Conservation (phyloP, 2,113 vertebrate genomes). For the Scophthalmus maximus region DNA sequence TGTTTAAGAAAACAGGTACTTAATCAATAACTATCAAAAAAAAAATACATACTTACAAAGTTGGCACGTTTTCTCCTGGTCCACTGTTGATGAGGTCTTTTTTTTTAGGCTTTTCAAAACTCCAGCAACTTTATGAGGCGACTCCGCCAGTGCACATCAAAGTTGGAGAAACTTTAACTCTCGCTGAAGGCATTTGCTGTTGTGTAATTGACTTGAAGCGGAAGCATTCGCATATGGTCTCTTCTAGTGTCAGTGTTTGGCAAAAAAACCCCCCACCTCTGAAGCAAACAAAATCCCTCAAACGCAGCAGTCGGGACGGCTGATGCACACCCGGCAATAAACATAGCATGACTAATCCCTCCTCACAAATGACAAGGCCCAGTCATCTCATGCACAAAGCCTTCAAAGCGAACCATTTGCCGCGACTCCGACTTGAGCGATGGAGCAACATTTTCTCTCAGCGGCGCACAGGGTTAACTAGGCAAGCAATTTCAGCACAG, state of each 20-base stretch:
- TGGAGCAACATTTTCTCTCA: slow-evolving; percentile 23
- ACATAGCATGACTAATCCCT: slow-evolving; percentile 71
- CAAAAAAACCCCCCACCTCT: slow-evolving; percentile 44
- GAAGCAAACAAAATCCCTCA: slow-evolving; percentile 54
- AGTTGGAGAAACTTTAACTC: background rate
- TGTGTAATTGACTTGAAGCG: slow-evolving; percentile 1
- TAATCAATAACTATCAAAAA: no score
- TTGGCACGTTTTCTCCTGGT: background rate
- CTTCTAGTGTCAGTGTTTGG: slow-evolving; percentile 22
- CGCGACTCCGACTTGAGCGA: slow-evolving; percentile 46
- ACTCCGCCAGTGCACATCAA: background rate
- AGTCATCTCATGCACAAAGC: slow-evolving; percentile 54
- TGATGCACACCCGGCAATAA: slow-evolving; percentile 56
- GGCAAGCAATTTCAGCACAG: slow-evolving; percentile 48
- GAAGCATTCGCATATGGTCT: slow-evolving; percentile 3
- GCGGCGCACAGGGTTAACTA: slow-evolving; percentile 47
- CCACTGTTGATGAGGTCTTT: background rate
- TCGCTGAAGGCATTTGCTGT: background rate
- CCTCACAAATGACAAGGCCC: slow-evolving; percentile 61
- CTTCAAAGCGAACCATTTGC: slow-evolving; percentile 70
- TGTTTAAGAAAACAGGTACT: no score
- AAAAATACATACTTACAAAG: no score
- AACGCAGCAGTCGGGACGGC: slow-evolving; percentile 53
- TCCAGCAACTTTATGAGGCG: no score
- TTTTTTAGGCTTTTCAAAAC: background rate